Conservation (phyloP, 2,797 vertebrate genomes). For the Balearica regulorum region DNA sequence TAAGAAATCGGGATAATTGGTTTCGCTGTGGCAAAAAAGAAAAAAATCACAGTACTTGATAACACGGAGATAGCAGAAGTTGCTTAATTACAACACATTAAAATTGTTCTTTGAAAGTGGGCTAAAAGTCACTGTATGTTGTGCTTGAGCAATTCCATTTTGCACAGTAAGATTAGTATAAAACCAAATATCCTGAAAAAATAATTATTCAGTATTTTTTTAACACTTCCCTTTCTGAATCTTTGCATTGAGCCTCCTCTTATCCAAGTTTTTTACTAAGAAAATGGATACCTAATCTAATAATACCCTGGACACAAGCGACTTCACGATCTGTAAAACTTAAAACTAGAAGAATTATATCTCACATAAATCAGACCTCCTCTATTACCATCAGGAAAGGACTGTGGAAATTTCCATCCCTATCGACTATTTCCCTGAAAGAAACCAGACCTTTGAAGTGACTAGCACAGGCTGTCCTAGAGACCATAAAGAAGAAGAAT, state of each 20-base stretch:
- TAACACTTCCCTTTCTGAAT: not conserved
- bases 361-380: slow-evolving; percentile 5
- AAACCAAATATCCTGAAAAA: slow-evolving; percentile 7
- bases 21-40: not conserved
- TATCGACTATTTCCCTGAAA: not conserved
- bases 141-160: not conserved
- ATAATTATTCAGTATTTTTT: not conserved
- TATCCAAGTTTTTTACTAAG: not conserved
- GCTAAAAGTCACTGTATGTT: not conserved
- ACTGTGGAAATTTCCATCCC: slow-evolving; percentile 31
- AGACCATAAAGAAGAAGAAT: not conserved
- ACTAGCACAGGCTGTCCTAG: not conserved
- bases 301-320: not conserved
- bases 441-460: slow-evolving; percentile 40
- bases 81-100: not conserved
- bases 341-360: not conserved
- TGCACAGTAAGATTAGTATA: not conserved
- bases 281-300: slow-evolving; percentile 11
- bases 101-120: not conserved
- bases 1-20: not conserved
- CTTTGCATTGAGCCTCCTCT: not conserved
- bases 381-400: slow-evolving; percentile 4
- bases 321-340: not conserved
- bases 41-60: not conserved
- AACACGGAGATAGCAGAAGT: not conserved